Evolutionary conservation across 2,888 invertebrate species (phyloP), one percentile per base, ranked within the genome.

Genomic region (Tineola bisselliella): DNA sequence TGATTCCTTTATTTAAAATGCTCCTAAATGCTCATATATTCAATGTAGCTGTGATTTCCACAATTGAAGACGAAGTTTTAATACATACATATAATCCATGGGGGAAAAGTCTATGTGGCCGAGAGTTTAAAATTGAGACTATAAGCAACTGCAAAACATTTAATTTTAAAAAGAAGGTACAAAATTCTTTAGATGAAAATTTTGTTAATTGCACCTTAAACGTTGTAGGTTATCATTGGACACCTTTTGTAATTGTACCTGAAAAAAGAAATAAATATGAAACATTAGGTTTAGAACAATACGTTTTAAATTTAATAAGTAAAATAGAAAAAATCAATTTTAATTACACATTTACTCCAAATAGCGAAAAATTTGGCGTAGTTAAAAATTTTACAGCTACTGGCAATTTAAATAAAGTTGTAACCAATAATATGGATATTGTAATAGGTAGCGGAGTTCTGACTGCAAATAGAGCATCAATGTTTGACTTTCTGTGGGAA

Each of bases 1-100:
- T 31, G 13, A 12, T 6, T 30, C 3, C 3, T 33, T n/a, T 58
- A 58, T 58, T 58, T 13, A 33, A 58, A 5, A 17, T 31, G 13
- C 8, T 58, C 6, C 13, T 58, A 33, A 31, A 31, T 15, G 15
- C 12, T 8, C 31, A 58, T 58, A 33, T 58, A 4, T 31, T 13
- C n/a, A 30, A 33, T 31, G 58, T 8, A 13, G 31, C 31, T 13
- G 33, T 58, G 1, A 17, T 58, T 8, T 15, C 12, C 8, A 4
- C 13, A 5, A 13, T 4, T 12, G 5, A n/a, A 25, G n/a, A 60
- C 19, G n/a, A 48, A 19, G 44, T 59, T 8, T 13, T 52, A 8
- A 33, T 65, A 48, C 63, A 62, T 43, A 62, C 65, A 12, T 64
- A 64, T 17, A 59, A 62, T 17, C 64, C 64, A 1, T 65, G 62